A percentile compares a stretch with the other conserved stretches of the same genome.
Conservation (phyloP, 2,113 vertebrate species). For the Oreotrochilus melanogaster region DNA sequence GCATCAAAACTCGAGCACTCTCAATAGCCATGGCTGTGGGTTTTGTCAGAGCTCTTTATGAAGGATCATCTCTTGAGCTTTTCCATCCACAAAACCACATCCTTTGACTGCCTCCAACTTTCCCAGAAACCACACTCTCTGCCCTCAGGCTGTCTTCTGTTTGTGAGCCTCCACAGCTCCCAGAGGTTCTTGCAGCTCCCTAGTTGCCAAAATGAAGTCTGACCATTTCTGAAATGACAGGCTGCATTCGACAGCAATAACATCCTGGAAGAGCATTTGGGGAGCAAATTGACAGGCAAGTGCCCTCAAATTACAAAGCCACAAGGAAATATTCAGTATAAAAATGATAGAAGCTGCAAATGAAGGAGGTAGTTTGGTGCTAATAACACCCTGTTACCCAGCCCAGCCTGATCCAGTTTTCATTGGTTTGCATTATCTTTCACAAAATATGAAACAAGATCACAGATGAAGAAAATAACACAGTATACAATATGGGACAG, state of each 20-base stretch:
- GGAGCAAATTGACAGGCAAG: background rate
- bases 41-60: background rate
- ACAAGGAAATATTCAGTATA: background rate
- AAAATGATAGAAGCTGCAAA: background rate
- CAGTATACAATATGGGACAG: background rate
- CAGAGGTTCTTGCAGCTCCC: background rate
- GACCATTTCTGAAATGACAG: constrained; percentile 28
- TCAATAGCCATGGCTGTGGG: background rate
- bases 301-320: constrained; percentile 19
- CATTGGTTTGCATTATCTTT: background rate
- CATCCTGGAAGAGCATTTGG: background rate
- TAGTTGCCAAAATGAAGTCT: constrained; percentile 19
- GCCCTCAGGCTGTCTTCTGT: background rate
- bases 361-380: background rate
- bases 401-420: background rate
- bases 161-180: background rate
- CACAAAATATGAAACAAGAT: background rate
- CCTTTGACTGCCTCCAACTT: constrained; percentile 13
- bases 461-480: constrained; percentile 25
- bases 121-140: background rate
- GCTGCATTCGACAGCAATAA: background rate
- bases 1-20: background rate
- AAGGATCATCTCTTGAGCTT: background rate
- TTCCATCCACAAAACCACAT: constrained; percentile 35
- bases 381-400: background rate